A percentile compares a stretch with the other conserved stretches of the same genome.
Evolutionary conservation across 1,140 invertebrate species (phyloP).

Genomic region (Trichonephila clavipes): DNA sequence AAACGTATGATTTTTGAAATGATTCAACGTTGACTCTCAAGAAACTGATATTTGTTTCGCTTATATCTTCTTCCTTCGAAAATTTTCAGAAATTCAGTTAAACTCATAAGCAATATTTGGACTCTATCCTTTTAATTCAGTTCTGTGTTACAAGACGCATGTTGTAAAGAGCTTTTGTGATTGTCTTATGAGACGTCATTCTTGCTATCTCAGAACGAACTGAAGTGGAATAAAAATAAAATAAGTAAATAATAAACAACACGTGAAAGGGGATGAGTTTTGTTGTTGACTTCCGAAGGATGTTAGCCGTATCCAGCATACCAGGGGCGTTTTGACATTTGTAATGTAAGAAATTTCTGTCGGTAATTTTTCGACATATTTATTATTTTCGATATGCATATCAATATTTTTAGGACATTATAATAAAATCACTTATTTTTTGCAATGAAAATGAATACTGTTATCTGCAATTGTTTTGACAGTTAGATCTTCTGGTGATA

Average conservation of each 20-base stretch:
- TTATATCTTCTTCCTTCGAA: too few species aligned
- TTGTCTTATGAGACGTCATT: too few species aligned
- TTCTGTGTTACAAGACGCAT: too few species aligned
- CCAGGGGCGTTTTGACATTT: constrained; percentile 22
- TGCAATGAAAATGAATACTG: not conserved
- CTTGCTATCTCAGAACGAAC: not conserved
- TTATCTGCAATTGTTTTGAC: not conserved
- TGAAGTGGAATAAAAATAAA: not conserved
- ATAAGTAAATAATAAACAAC: constrained; percentile 33
- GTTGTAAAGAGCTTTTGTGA: too few species aligned
- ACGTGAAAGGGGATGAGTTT: not conserved
- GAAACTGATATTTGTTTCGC: too few species aligned
- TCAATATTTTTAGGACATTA: not conserved
- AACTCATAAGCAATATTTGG: too few species aligned
- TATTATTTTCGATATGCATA: not conserved
- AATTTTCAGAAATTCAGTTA: too few species aligned
- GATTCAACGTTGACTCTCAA: too few species aligned
- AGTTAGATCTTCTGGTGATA: not conserved
- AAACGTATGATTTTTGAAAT: too few species aligned
- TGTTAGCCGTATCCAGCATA: not conserved
- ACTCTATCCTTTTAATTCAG: too few species aligned
- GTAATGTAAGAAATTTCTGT: not conserved
- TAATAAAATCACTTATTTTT: not conserved
- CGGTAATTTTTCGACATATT: not conserved
- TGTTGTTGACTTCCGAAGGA: constrained; percentile 17